These are phyloP conservation scores for Phymatocera aterrima DNA, from an alignment of 2,888 invertebrate species.

Conservation along the genomic window DNA sequence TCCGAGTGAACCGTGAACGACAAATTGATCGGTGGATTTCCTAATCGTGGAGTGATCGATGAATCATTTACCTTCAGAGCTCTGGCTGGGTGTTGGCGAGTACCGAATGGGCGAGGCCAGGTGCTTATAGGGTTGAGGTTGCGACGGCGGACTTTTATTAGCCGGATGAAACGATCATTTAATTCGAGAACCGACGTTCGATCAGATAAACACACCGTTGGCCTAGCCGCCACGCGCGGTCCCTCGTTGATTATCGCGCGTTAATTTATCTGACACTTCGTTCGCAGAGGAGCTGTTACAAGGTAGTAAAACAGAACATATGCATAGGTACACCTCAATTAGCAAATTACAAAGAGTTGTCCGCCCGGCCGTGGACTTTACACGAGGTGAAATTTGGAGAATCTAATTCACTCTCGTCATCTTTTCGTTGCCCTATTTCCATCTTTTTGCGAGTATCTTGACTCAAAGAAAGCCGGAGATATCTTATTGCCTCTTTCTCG, in stretches of 20 bases:
- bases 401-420: neutral
- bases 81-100: neutral
- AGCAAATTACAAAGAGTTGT: conserved; percentile 36
- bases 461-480: neutral
- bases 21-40: too few species aligned
- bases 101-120: conserved; percentile 6
- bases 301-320: conserved; percentile 37
- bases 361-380: neutral
- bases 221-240: neutral
- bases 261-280: conserved; percentile 39
- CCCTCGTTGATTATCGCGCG: conserved; percentile 40
- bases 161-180: conserved; percentile 38
- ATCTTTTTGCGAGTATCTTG: neutral
- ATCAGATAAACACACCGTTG: conserved; percentile 25
- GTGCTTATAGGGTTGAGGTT: neutral
- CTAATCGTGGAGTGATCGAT: neutral
- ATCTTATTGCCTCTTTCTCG: neutral
- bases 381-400: neutral
- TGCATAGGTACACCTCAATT: conserved; percentile 39
- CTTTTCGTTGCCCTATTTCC: neutral
- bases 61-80: conserved; percentile 6
- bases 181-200: conserved; percentile 31
- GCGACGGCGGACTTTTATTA: conserved; percentile 33
- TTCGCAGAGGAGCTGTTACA: conserved; percentile 34
- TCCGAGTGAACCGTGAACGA: too few species aligned